These are phyloP conservation scores for Lethrus apterus DNA, from an alignment of 1,140 invertebrate genomes.

Conservation along the genomic window DNA sequence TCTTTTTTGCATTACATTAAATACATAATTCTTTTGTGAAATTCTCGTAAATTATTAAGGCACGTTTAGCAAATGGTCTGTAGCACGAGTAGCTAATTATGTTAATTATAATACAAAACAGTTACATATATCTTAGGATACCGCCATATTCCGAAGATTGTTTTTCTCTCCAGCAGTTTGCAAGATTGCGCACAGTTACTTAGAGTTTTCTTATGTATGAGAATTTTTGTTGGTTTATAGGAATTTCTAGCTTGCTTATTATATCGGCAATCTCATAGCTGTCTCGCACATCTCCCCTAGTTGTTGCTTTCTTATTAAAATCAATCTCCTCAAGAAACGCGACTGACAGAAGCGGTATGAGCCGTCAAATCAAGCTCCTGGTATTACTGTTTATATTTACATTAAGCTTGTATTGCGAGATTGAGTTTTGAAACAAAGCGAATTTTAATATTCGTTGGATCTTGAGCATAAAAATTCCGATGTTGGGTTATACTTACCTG, in stretches of 20 bases:
- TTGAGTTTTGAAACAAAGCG: constrained; percentile 36
- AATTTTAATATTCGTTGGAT: constrained; percentile 36
- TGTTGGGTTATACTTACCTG: no score
- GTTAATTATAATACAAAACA: no score
- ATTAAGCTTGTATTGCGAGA: constrained; percentile 33
- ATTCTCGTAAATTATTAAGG: no score
- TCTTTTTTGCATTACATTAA: no score
- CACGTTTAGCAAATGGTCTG: no score
- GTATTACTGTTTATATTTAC: constrained; percentile 32
- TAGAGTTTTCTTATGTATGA: no score
- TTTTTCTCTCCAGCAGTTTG: no score
- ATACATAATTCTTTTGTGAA: no score
- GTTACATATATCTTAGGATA: no score
- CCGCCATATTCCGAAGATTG: no score
- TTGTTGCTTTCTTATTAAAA: constrained; percentile 24
- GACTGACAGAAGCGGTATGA: constrained; percentile 21
- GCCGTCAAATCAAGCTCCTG: constrained; percentile 22
- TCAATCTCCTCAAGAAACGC: constrained; percentile 22
- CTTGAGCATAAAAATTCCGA: constrained; percentile 26
- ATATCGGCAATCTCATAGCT: constrained; percentile 14
- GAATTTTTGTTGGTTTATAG: constrained; percentile 13
- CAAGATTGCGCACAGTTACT: no score
- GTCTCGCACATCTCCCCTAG: constrained; percentile 14
- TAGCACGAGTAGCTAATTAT: no score
- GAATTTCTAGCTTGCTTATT: constrained; percentile 12